phyloP scores from a whole-genome alignment of 2,888 invertebrate genomes.

The Xanthostigma xanthostigma region DNA sequence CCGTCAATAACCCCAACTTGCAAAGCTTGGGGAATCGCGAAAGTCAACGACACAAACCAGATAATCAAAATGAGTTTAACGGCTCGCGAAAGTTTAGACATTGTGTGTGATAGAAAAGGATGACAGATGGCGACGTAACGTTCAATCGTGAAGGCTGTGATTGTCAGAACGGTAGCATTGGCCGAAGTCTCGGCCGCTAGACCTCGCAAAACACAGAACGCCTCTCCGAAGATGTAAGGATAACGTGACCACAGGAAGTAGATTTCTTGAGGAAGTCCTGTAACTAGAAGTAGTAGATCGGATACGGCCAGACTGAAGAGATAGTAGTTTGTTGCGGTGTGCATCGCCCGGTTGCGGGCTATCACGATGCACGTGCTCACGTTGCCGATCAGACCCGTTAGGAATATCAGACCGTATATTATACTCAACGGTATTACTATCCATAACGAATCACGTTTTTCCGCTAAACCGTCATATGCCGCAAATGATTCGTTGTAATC shows the following conservation, averaged over 20 bases:
- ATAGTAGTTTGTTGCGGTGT: constrained; percentile 68
- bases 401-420: constrained; percentile 57
- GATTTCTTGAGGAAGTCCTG: constrained; percentile 73
- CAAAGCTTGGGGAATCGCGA: constrained; percentile 52
- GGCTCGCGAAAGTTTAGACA: constrained; percentile 76
- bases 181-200: constrained; percentile 67
- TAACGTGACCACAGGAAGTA: constrained; percentile 63
- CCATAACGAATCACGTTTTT: constrained; percentile 34
- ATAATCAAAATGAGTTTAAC: constrained; percentile 62
- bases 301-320: constrained; percentile 74
- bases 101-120: constrained; percentile 60
- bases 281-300: constrained; percentile 61
- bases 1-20: constrained; percentile 29
- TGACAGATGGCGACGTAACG: constrained; percentile 45
- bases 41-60: constrained; percentile 61
- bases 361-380: constrained; percentile 76
- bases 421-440: constrained; percentile 60
- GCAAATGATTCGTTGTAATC: no score
- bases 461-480: constrained; percentile 1
- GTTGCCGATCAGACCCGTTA: constrained; percentile 69
- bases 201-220: constrained; percentile 63
- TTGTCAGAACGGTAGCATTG: constrained; percentile 62
- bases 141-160: constrained; percentile 75
- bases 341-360: constrained; percentile 70
- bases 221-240: constrained; percentile 63